Percentiles rank a stretch among this genome's conserved stretches.
Evolutionary conservation across 2,113 vertebrate species (phyloP).

Genomic region (Anoplopoma fimbria): DNA sequence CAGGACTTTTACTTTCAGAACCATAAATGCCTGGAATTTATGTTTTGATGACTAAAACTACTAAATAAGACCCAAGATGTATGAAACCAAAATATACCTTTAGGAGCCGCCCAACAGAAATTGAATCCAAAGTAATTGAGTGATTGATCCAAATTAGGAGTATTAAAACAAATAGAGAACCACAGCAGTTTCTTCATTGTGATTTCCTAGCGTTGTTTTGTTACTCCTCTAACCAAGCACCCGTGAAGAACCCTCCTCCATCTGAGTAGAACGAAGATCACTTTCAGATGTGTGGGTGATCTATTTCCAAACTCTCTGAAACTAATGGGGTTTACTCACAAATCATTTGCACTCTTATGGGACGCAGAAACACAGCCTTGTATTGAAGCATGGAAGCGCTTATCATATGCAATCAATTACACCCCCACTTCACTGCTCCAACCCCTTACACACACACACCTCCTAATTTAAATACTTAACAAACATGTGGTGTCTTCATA

Average conservation of each 20-base stretch:
- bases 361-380: background rate
- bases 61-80: background rate
- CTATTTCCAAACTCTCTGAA: conserved; percentile 29
- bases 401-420: conserved; percentile 53
- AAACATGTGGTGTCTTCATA: conserved; percentile 8
- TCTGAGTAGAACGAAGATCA: conserved; percentile 2
- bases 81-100: background rate
- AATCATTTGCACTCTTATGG: background rate
- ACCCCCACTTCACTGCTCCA: background rate
- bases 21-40: background rate
- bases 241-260: background rate
- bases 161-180: conserved; percentile 12
- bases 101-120: background rate
- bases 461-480: conserved; percentile 3
- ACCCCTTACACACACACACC: background rate
- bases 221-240: background rate
- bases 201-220: background rate
- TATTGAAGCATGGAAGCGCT: conserved; percentile 12
- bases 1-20: background rate
- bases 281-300: conserved; percentile 46
- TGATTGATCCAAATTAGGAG: background rate
- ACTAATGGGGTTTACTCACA: conserved; percentile 13
- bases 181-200: background rate
- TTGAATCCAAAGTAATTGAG: background rate
- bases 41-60: background rate